Conservation (phyloP, 2,888 invertebrate species). For the Lottia gigantea region DNA sequence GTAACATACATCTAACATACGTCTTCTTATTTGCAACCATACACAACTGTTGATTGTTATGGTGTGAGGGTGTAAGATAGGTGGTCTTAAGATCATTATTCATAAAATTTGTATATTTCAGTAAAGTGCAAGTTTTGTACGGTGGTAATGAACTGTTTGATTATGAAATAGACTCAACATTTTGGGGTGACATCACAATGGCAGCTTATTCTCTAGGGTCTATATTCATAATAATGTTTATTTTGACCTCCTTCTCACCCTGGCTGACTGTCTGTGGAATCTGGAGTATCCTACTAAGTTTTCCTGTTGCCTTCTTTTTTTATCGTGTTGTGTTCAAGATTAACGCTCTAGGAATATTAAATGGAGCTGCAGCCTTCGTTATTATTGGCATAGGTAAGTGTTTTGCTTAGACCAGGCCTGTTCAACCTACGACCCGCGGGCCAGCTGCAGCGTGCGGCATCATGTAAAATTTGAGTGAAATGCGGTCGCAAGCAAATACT, state of each 20-base stretch:
- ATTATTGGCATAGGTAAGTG: constrained; percentile 64
- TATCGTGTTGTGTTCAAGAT: constrained; percentile 57
- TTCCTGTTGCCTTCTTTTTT: constrained; percentile 61
- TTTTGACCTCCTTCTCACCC: constrained; percentile 59
- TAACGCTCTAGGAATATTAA: constrained; percentile 57
- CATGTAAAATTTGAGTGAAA: too few relatives aligned
- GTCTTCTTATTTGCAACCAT: too few relatives aligned
- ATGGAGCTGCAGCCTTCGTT: constrained; percentile 64
- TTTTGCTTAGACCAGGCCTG: too few relatives aligned
- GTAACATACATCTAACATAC: too few relatives aligned
- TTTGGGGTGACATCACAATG: constrained; percentile 61
- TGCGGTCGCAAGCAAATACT: too few relatives aligned
- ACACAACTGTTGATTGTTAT: too few relatives aligned
- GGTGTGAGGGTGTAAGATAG: too few relatives aligned
- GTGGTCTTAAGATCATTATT: too few relatives aligned
- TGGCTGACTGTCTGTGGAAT: constrained; percentile 60
- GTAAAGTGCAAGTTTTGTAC: constrained; percentile 59
- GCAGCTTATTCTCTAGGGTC: constrained; percentile 47
- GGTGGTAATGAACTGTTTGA: constrained; percentile 64
- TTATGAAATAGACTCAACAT: constrained; percentile 58
- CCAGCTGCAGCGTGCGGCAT: too few relatives aligned
- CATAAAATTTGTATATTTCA: constrained; percentile 29
- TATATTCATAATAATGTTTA: constrained; percentile 56
- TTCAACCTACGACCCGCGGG: too few relatives aligned
- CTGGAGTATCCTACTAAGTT: constrained; percentile 53